Base-by-base conservation (phyloP, 2,888 invertebrate species). In the Sinhomidia bicolor region DNA sequence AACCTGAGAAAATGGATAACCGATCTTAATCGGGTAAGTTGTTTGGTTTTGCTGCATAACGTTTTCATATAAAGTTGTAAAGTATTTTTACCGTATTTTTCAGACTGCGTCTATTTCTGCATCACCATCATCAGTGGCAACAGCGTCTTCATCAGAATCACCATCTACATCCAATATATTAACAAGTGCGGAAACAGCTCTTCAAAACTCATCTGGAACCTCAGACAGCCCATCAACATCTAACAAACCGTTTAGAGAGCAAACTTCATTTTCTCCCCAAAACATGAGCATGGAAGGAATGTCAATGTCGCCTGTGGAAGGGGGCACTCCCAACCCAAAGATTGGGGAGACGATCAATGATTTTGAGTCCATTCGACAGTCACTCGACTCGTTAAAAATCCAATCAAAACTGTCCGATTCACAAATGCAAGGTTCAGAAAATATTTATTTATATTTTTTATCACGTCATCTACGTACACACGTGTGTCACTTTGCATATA, bases 1-100 rank as follows among this genome's bases (percentile, higher is more conserved):
- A 91, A 91, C 86, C 89, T 92, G 57, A 91, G 91, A 79, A 91
- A 90, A 90, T 92, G 92, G 92, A 91, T 92, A 83, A 90, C 92
- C 71, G 91, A 91, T 89, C 90, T 92, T 79, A 91, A 90, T 89
- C 88, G 91, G 91, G 92, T 92, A 89, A 91, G 90, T 68, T n/a
- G 29, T n/a, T 5, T n/a, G n/a, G n/a, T n/a, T n/a, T n/a, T n/a
- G n/a, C n/a, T n/a, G n/a, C n/a, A n/a, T n/a, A n/a, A n/a, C n/a
- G n/a, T n/a, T n/a, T n/a, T n/a, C n/a, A n/a, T n/a, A n/a, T n/a
- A n/a, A n/a, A n/a, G n/a, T n/a, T n/a, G n/a, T n/a, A n/a, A n/a
- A n/a, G n/a, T n/a, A n/a, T n/a, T n/a, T 41, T 41, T 71, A 7
- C 17, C 17, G 32, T 44, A 32, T 32, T 29, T 68, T 41, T 71